A percentile compares a stretch with the other conserved stretches of the same genome.
Evolutionary conservation across 2,888 invertebrate genomes (phyloP).

Genomic region (Aphodius sticticus): DNA sequence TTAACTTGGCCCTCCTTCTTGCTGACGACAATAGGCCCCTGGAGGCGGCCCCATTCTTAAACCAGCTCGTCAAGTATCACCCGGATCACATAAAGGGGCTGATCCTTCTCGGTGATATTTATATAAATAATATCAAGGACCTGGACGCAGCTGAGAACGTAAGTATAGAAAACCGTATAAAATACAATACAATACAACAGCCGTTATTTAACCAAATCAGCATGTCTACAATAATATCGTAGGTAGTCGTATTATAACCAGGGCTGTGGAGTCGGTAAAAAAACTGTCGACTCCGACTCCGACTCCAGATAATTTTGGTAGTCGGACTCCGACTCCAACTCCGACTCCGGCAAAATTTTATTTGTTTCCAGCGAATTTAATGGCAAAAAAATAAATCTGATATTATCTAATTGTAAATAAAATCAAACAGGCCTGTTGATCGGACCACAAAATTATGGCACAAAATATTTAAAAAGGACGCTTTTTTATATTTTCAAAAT

Average conservation of each 20-base stretch:
- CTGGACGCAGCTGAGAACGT: conserved; percentile 93
- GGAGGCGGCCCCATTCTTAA: conserved; percentile 91
- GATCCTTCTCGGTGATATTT: conserved; percentile 93
- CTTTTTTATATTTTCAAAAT: too few relatives aligned
- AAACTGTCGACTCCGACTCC: too few relatives aligned
- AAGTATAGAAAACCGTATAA: conserved; percentile 54
- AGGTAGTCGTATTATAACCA: background rate
- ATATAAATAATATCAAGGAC: conserved; percentile 94
- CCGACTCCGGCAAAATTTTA: too few relatives aligned
- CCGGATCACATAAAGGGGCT: conserved; percentile 95
- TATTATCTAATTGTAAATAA: too few relatives aligned
- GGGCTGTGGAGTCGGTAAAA: too few relatives aligned
- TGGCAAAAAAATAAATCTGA: too few relatives aligned
- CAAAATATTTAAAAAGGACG: too few relatives aligned
- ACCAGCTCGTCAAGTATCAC: conserved; percentile 89
- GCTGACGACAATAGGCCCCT: conserved; percentile 89
- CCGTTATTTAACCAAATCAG: background rate
- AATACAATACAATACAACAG: background rate
- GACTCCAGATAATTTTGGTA: too few relatives aligned
- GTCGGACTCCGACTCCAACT: too few relatives aligned
- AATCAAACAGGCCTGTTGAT: too few relatives aligned
- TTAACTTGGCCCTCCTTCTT: conserved; percentile 89
- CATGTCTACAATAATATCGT: background rate
- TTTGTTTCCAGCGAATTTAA: too few relatives aligned
- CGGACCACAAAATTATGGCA: too few relatives aligned